Base-by-base conservation (phyloP, 2,888 invertebrate genomes). In the Heliconius aoede region DNA sequence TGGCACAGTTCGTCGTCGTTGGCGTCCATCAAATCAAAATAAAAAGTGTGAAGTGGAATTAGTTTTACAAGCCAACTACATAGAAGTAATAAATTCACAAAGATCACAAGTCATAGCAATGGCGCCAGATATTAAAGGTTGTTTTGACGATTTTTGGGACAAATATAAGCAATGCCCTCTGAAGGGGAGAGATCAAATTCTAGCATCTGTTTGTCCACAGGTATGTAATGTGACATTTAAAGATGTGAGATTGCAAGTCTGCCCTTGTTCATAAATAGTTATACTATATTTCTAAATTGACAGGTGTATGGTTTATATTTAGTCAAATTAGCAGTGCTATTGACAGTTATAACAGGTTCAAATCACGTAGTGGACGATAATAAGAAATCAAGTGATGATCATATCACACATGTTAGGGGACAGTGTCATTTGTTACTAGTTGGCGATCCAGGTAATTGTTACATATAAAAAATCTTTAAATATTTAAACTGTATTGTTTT, bases 221-320 rank as follows among this genome's bases (percentile, higher is more conserved):
- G 97, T 32, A n/a, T n/a, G n/a, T n/a, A n/a, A n/a, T n/a, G n/a
- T n/a, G n/a, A n/a, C n/a, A n/a, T n/a, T n/a, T n/a, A n/a, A n/a
- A n/a, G n/a, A n/a, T n/a, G n/a, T n/a, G n/a, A n/a, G n/a, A n/a
- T n/a, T n/a, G n/a, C n/a, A n/a, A n/a, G n/a, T n/a, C n/a, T n/a
- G n/a, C n/a, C n/a, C n/a, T n/a, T n/a, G n/a, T 55, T 55, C n/a
- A 55, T 51, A 9, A 51, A 51, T 51, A 21, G n/a, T 51, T n/a
- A 51, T 55, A n/a, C n/a, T n/a, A n/a, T 55, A 51, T 21, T 30
- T 21, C 36, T 55, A 0, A 26, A 83, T 87, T 93, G 93, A 2
- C 85, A 97, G 96, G 96, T 98, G 4, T 98, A 97, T 89, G 98
- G 98, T n/a, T 95, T 98, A 84, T 97, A 98, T 88, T 92, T 97